Evolutionary conservation across 2,888 invertebrate genomes (phyloP).

Genomic region (Microctonus hyperodae): DNA sequence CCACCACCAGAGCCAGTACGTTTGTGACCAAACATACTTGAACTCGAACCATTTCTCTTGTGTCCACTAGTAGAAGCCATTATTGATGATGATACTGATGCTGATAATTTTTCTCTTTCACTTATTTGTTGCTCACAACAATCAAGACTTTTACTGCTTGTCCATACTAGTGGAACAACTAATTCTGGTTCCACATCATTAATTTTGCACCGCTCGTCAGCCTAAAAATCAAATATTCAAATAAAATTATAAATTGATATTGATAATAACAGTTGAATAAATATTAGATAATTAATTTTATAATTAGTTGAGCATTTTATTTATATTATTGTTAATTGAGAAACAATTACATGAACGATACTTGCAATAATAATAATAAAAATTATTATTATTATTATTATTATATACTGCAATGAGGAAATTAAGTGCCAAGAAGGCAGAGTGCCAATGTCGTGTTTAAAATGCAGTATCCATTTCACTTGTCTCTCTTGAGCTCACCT

Average conservation of each 20-base stretch:
- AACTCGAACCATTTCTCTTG: conserved; percentile 58
- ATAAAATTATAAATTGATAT: neutral
- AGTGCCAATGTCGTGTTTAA: neutral
- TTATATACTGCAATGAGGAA: conserved; percentile 1
- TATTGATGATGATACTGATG: conserved; percentile 26
- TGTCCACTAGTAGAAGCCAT: conserved; percentile 58
- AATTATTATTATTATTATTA: neutral
- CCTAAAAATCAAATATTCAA: conserved; percentile 19
- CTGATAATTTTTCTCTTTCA: conserved; percentile 14
- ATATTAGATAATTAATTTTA: conserved; percentile 5
- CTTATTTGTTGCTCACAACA: neutral
- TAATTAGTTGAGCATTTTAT: neutral
- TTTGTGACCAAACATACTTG: conserved; percentile 58
- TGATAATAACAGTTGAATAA: neutral
- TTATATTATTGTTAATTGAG: conserved; percentile 5
- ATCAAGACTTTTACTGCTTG: conserved; percentile 4
- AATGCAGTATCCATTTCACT: neutral
- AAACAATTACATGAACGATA: conserved; percentile 3
- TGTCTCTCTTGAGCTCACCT: neutral
- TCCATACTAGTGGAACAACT: conserved; percentile 18
- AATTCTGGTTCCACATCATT: conserved; percentile 25
- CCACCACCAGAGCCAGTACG: conserved; percentile 55
- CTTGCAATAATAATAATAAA: neutral
- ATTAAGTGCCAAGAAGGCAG: conserved; percentile 7
- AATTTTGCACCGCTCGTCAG: conserved; percentile 20